phyloP scores from a whole-genome alignment of 2,888 invertebrate genomes.

The Trypoxylon attenuatum region DNA sequence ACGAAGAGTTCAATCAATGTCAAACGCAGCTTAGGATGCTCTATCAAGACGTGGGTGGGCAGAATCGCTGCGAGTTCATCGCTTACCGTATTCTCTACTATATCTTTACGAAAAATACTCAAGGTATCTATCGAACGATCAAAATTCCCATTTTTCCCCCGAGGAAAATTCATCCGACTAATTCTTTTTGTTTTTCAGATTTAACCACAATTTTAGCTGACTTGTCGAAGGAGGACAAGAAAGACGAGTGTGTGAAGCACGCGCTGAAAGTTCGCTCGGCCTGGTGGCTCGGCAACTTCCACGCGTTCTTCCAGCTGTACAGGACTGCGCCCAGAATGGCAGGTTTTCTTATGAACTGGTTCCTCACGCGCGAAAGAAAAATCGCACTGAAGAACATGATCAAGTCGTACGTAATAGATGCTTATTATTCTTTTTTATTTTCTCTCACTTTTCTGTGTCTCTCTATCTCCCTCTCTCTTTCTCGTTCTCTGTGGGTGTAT shows the following conservation, averaged over 20 bases:
- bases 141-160: not conserved
- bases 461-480: too few relatives aligned
- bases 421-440: too few relatives aligned
- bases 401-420: slow-evolving; percentile 99
- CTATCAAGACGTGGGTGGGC: slow-evolving; percentile 86
- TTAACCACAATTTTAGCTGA: slow-evolving; percentile 92
- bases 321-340: slow-evolving; percentile 94
- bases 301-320: slow-evolving; percentile 94
- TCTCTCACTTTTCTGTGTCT: too few relatives aligned
- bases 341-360: slow-evolving; percentile 98
- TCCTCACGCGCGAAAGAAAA: slow-evolving; percentile 95
- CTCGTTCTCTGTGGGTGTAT: too few relatives aligned
- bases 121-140: slow-evolving; percentile 81
- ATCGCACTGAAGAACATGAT: slow-evolving; percentile 92
- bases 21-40: slow-evolving; percentile 98
- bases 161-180: not conserved
- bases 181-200: slow-evolving; percentile 87
- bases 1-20: slow-evolving; percentile 99
- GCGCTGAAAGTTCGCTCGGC: slow-evolving; percentile 93
- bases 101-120: slow-evolving; percentile 97
- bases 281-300: slow-evolving; percentile 95
- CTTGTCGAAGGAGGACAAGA: slow-evolving; percentile 85
- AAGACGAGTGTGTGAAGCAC: slow-evolving; percentile 88
- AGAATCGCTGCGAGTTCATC: slow-evolving; percentile 92
- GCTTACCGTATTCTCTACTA: slow-evolving; percentile 98